Evolutionary conservation across 2,888 invertebrate species (phyloP), one percentile per base, ranked within the genome.

Genomic region (Sicus ferrugineus): DNA sequence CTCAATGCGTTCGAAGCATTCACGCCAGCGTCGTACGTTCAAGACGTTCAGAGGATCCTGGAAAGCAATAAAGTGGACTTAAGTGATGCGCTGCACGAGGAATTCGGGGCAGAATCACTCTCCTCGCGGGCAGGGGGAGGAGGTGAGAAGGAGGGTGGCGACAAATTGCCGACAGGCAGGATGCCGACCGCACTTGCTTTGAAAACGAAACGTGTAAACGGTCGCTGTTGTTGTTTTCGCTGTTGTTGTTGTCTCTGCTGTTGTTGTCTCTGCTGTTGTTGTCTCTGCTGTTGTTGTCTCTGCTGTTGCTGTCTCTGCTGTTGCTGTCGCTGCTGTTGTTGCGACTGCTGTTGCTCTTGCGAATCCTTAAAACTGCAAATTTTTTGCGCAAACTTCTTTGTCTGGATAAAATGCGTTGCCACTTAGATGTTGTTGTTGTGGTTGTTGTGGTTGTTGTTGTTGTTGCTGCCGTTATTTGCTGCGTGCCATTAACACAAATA

Each of bases 401-500:
- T n/a, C 42, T 42, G 3, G 42, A 1, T 14, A n/a, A 23, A 7
- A 56, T n/a, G 28, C 23, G 28, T 54, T 54, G 54, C 28, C n/a
- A n/a, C n/a, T n/a, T n/a, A n/a, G n/a, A n/a, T n/a, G n/a, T n/a
- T 54, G 16, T 56, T 56, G 6, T 54, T 54, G 9, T 56, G 28
- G n/a, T 30, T 30, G 30, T 30, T 56, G 21, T 26, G 21, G n/a
- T n/a, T 31, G 4, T 38, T 61, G 38, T 21, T 42, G 6, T 31
- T 50, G 4, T 30, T 26, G n/a, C 31, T 14, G 30, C 48, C 23
- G 30, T 16, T 77, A 74, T 75, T 75, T 62, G 16, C 34, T 79
- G 79, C 78, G 79, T 79, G 77, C 76, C 79, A 81, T 80, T 80
- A 80, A 79, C 77, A 78, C 79, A 81, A 79, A 79, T 80, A 79